Evolutionary conservation across 2,113 vertebrate species (phyloP), one percentile per base, ranked within the genome.

Genomic region (Zosterops borbonicus): DNA sequence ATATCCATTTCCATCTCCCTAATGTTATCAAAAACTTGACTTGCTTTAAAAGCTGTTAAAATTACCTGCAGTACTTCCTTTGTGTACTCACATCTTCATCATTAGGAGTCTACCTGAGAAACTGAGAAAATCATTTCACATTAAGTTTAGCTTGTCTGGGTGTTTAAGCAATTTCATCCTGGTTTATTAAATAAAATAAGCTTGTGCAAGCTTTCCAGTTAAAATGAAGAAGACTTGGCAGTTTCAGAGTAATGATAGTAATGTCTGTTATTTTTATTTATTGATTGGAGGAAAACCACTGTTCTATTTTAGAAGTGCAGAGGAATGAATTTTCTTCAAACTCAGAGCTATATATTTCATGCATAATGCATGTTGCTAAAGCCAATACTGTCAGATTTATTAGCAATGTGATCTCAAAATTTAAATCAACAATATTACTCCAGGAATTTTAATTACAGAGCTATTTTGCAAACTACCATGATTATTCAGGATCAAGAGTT

Each of bases 391-490:
- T 52, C 81, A 68, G 47, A 91, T 85, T 92, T 85, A 91, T 92
- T 87, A 93, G 11, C 44, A 83, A 70, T 67, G n/a, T 44, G 19
- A 64, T 91, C n/a, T 89, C 18, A 52, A 75, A 94, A 63, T 5
- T 90, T 92, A 92, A 94, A 94, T 83, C 80, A 85, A 80, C 7
- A 3, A 53, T 80, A 83, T 87, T 92, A 96, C 92, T 78, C n/a
- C 14, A 3, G 47, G 58, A 81, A 68, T 89, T 41, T 46, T 95
- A 95, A 89, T 94, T 90, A 91, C 24, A 87, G 39, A 76, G 53
- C 33, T 49, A 46, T 64, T 92, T 87, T 87, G 50, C n/a, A 93
- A 89, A 47, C 52, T 84, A 31, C 27, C 33, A 9, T 67, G 9
- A 80, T 78, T 87, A 82, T 76, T 82, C 35, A 82, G 70, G 23